Conservation (phyloP, 2,113 vertebrate genomes). For the Ptilorrhoa leucosticta region DNA sequence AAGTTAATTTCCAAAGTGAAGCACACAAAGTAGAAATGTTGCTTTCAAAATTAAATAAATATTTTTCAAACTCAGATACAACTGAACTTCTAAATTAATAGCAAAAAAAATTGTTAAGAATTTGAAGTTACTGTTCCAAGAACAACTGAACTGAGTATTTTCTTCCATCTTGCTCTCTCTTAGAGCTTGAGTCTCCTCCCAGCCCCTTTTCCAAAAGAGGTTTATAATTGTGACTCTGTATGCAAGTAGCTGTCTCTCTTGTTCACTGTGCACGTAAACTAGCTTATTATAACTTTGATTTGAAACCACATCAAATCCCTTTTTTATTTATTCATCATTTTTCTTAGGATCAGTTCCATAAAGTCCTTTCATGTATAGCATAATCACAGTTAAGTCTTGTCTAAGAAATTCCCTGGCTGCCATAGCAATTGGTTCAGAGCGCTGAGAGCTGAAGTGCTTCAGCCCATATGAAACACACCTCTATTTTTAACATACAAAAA, state of each 20-base stretch:
- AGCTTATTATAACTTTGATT: not conserved
- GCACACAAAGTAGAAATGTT: not conserved
- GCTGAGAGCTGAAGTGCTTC: not conserved
- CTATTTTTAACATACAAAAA: not conserved
- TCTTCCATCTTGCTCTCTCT: not conserved
- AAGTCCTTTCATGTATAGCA: not conserved
- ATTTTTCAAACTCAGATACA: not conserved
- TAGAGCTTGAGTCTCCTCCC: not conserved
- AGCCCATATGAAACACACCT: not conserved
- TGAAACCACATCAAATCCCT: not conserved
- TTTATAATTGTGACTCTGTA: not conserved
- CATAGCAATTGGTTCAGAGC: not conserved
- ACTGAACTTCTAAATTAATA: not conserved
- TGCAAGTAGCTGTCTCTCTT: not conserved
- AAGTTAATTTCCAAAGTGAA: not conserved
- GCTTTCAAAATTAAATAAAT: not conserved
- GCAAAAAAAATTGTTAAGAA: not conserved
- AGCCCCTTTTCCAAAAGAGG: not conserved
- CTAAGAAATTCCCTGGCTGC: conserved; percentile 18
- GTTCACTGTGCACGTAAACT: not conserved
- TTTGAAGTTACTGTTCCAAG: not conserved
- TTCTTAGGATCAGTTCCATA: not conserved
- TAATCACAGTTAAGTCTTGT: not conserved
- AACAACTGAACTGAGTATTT: not conserved
- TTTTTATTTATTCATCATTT: conserved; percentile 18